Percentiles rank a stretch among this genome's conserved stretches.
phyloP scores from a whole-genome alignment of 2,113 vertebrate species.

The Oryctolagus cuniculus region DNA sequence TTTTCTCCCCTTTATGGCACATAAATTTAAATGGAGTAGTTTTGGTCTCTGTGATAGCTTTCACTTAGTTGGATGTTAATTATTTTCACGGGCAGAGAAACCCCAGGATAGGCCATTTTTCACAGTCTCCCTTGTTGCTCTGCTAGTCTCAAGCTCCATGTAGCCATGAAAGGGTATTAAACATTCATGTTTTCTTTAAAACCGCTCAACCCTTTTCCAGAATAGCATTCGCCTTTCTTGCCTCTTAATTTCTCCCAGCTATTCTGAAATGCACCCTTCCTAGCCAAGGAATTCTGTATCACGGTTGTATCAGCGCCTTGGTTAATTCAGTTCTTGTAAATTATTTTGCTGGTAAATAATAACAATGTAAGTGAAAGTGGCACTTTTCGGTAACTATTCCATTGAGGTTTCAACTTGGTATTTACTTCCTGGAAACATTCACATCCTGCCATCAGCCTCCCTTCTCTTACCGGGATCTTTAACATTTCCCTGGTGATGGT shows the following conservation, averaged over 20 bases:
- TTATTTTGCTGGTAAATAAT: neutral
- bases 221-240: neutral
- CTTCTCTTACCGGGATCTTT: neutral
- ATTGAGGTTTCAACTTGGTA: neutral
- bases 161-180: slow-evolving; percentile 37
- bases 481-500: neutral
- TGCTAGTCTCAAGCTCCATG: neutral
- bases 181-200: slow-evolving; percentile 5
- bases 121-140: slow-evolving; percentile 9
- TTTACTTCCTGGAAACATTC: neutral
- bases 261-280: slow-evolving; percentile 19
- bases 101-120: slow-evolving; percentile 35
- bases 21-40: slow-evolving; percentile 63
- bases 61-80: slow-evolving; percentile 72
- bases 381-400: neutral
- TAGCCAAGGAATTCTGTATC: neutral
- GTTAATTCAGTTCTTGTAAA: slow-evolving; percentile 32
- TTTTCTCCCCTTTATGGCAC: slow-evolving; percentile 24
- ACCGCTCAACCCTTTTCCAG: neutral
- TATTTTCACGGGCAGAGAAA: slow-evolving; percentile 77
- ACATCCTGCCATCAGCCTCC: neutral
- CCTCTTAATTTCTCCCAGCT: slow-evolving; percentile 2
- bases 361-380: neutral
- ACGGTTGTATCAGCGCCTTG: neutral
- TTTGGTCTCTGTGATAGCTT: slow-evolving; percentile 54